Evolutionary conservation across 2,888 invertebrate genomes (phyloP).

Genomic region (Cephus spinipes): DNA sequence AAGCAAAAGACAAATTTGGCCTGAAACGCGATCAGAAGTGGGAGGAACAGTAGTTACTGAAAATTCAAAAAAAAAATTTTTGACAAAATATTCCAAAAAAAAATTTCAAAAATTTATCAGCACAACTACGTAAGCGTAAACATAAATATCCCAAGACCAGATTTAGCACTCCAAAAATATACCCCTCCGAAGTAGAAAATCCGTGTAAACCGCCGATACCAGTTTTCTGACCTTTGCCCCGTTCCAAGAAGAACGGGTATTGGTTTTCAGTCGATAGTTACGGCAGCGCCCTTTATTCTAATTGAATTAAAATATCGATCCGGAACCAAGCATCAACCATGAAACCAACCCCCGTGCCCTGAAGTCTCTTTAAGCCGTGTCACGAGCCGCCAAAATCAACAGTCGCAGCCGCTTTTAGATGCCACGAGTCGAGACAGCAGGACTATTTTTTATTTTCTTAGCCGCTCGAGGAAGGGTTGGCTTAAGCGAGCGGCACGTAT

Average conservation of each 20-base stretch:
- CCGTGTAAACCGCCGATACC: not conserved
- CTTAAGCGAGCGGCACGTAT: slow-evolving; percentile 28
- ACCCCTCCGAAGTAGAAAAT: not conserved
- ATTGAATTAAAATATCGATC: slow-evolving; percentile 49
- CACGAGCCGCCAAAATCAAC: slow-evolving; percentile 5
- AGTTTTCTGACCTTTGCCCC: slow-evolving; percentile 20
- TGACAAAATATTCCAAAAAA: not conserved
- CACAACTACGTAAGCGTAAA: too few relatives aligned
- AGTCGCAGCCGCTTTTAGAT: slow-evolving; percentile 7
- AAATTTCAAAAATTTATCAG: too few relatives aligned
- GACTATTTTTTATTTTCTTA: slow-evolving; percentile 23
- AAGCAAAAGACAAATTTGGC: not conserved
- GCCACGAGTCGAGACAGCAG: not conserved
- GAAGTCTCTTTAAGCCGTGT: not conserved
- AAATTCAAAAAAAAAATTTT: not conserved
- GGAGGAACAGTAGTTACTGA: accelerated
- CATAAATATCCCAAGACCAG: not conserved
- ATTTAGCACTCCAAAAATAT: not conserved
- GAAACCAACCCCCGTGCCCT: not conserved
- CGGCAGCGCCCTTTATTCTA: slow-evolving; percentile 36
- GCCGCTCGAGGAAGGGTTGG: slow-evolving; percentile 21
- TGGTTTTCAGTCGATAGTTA: slow-evolving; percentile 15
- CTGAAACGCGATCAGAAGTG: not conserved
- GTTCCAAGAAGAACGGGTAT: slow-evolving; percentile 7
- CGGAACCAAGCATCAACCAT: slow-evolving; percentile 12